A percentile compares a stretch with the other conserved stretches of the same genome.
Conservation (phyloP, 2,113 vertebrate species). For the Xiphias gladius region DNA sequence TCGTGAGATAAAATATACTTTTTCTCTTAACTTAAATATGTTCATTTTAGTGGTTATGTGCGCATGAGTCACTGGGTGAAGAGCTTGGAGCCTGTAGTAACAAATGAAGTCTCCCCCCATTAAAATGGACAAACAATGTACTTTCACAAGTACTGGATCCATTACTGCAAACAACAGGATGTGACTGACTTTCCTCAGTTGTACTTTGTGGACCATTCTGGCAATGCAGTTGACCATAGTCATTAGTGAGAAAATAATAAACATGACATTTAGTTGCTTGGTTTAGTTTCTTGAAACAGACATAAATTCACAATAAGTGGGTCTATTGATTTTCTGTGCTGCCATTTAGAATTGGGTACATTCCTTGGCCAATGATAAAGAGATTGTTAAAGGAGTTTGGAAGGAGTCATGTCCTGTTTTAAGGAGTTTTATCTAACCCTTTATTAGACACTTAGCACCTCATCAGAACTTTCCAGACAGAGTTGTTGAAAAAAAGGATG, state of each 20-base stretch:
- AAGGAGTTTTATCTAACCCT: conserved; percentile 77
- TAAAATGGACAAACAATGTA: conserved; percentile 16
- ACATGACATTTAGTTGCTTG: conserved; percentile 4
- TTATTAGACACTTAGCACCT: conserved; percentile 85
- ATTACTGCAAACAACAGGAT: conserved; percentile 29
- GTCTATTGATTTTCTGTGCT: conserved; percentile 21
- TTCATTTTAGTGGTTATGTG: conserved; percentile 8
- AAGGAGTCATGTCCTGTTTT: conserved; percentile 72
- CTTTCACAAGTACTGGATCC: conserved; percentile 12
- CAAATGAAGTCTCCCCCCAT: conserved; percentile 10
- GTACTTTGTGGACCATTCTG: conserved; percentile 1
- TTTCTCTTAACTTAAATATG: background rate
- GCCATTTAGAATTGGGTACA: conserved; percentile 23
- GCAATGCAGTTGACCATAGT: background rate
- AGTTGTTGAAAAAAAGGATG: conserved; percentile 57
- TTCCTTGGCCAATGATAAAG: conserved; percentile 72
- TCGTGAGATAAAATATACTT: background rate
- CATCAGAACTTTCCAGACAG: conserved; percentile 82
- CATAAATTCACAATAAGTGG: background rate
- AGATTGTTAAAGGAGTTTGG: conserved; percentile 49
- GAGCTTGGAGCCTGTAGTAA: background rate
- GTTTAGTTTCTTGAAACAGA: background rate
- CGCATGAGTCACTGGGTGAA: background rate
- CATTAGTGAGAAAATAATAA: conserved; percentile 27
- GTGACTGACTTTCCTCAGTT: conserved; percentile 7